Evolutionary conservation across 2,113 vertebrate genomes (phyloP).

Genomic region (Nycticorax nycticorax): DNA sequence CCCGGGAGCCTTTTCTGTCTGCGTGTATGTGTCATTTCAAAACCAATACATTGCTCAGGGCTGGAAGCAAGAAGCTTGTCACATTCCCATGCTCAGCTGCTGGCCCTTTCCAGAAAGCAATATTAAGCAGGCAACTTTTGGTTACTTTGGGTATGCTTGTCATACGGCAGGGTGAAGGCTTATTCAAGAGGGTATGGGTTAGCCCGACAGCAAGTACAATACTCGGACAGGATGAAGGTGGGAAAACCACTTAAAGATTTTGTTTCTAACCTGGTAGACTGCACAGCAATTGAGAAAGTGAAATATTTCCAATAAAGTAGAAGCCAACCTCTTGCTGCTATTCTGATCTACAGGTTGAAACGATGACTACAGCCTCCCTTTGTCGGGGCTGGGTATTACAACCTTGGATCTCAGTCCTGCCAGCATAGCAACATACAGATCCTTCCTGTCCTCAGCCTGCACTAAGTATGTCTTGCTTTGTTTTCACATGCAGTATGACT

Average conservation of each 20-base stretch:
- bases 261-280: not conserved
- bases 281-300: not conserved
- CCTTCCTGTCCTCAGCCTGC: not conserved
- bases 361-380: not conserved
- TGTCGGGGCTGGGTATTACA: not conserved
- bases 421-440: not conserved
- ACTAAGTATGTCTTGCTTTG: not conserved
- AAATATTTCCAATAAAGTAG: not conserved
- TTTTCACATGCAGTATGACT: not conserved
- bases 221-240: not conserved
- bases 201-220: not conserved
- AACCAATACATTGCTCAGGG: not conserved
- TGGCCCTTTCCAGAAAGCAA: not conserved
- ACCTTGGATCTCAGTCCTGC: not conserved
- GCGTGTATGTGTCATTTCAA: not conserved
- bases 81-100: not conserved
- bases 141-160: not conserved
- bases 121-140: not conserved
- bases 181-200: not conserved
- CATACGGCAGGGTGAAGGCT: not conserved
- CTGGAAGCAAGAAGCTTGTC: not conserved
- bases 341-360: not conserved
- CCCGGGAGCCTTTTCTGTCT: not conserved
- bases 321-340: not conserved
- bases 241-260: not conserved